Conservation (phyloP, 2,113 vertebrate species). For the Setophaga petechia region DNA sequence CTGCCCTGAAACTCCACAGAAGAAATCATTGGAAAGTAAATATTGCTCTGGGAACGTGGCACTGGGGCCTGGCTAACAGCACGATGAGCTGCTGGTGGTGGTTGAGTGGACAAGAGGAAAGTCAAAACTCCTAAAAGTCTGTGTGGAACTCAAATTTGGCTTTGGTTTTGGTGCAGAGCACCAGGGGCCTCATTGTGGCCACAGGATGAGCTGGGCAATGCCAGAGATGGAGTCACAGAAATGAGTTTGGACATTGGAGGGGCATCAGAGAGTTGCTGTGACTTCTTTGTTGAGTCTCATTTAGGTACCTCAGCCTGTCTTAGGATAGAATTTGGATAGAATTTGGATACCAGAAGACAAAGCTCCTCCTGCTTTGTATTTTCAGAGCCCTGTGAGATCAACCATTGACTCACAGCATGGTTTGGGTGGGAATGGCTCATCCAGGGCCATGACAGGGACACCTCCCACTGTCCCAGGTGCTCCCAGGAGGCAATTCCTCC, state of each 20-base stretch:
- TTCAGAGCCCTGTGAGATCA: not conserved
- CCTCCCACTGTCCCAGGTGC: not conserved
- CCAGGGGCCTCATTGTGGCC: rapidly evolving
- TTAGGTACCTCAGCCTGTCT: not conserved
- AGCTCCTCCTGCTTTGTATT: not conserved
- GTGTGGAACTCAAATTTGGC: not conserved
- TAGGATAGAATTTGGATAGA: not conserved
- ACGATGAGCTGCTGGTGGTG: rapidly evolving
- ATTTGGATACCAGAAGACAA: not conserved
- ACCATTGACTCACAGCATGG: rapidly evolving
- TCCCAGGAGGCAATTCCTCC: not conserved
- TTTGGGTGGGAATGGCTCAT: not conserved
- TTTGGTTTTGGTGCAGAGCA: not conserved
- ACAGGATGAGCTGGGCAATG: not conserved
- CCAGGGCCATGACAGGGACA: not conserved
- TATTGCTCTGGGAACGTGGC: not conserved
- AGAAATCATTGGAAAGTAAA: not conserved
- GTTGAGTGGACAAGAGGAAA: not conserved
- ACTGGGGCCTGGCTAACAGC: not conserved
- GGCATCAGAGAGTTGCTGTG: not conserved
- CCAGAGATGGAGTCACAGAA: not conserved
- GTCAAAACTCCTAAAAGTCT: rapidly evolving
- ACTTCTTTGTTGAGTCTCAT: not conserved
- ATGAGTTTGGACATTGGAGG: not conserved
- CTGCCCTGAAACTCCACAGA: not conserved